A percentile compares a stretch with the other conserved stretches of the same genome.
phyloP scores from a whole-genome alignment of 2,797 vertebrate genomes.

The Fistularia tabacaria region DNA sequence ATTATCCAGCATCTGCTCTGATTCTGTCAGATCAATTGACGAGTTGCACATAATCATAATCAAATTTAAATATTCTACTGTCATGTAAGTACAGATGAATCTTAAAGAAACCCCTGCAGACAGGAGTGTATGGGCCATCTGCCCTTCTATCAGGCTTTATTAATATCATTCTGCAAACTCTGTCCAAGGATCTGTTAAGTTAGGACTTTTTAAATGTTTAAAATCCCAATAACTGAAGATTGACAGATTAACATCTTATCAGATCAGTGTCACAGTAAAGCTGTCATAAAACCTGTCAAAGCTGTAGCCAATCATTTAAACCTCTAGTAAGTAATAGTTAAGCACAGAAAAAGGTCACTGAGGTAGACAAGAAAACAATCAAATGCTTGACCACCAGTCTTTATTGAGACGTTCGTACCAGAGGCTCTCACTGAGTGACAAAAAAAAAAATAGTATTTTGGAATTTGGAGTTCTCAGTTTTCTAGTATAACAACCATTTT shows the following conservation, averaged over 20 bases:
- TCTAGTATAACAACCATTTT: conserved; percentile 24
- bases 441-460: conserved; percentile 7
- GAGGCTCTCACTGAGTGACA: conserved; percentile 19
- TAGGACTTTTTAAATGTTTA: too few species aligned
- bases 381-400: conserved; percentile 50
- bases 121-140: too few species aligned
- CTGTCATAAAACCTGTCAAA: conserved; percentile 19
- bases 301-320: conserved; percentile 8
- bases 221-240: conserved; percentile 2
- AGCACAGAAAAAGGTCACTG: conserved; percentile 44
- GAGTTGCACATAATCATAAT: too few species aligned
- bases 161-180: conserved; percentile 6
- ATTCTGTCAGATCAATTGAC: background rate
- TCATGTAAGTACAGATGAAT: background rate
- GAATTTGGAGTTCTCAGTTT: conserved; percentile 20
- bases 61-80: conserved; percentile 5
- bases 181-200: too few species aligned
- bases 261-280: conserved; percentile 32
- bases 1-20: conserved; percentile 48
- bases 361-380: conserved; percentile 72
- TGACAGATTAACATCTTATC: conserved; percentile 15
- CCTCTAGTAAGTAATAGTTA: conserved; percentile 18
- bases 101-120: too few species aligned
- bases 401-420: conserved; percentile 26
- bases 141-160: conserved; percentile 11